Evolutionary conservation across 2,888 invertebrate genomes (phyloP).

Genomic region (Rhingia rostrata): DNA sequence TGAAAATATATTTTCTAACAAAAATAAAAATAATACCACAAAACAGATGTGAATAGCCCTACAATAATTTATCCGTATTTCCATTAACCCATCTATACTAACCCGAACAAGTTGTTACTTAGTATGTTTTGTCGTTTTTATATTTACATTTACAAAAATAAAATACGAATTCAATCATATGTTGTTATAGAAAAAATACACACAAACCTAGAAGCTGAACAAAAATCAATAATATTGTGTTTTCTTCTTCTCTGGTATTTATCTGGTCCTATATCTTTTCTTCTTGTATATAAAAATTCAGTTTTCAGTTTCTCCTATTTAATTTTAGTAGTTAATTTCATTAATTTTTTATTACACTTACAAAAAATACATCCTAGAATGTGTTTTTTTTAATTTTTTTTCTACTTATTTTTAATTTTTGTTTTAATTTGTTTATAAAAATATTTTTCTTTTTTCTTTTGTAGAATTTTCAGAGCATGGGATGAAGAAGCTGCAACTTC

Average conservation of each 20-base stretch:
- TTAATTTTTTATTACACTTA: constrained; percentile 9
- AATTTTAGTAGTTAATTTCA: constrained; percentile 15
- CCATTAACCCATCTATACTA: constrained; percentile 10
- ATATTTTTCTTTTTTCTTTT: constrained; percentile 60
- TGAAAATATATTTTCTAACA: neutral
- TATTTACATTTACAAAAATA: constrained; percentile 8
- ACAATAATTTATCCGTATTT: constrained; percentile 2
- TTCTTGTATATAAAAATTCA: constrained; percentile 45
- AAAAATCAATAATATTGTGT: constrained; percentile 30
- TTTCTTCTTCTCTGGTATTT: constrained; percentile 37
- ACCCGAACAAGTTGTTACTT: constrained; percentile 20
- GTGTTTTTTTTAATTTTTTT: constrained; percentile 5
- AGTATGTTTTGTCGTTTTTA: neutral
- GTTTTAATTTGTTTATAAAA: constrained; percentile 56
- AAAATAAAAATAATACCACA: neutral
- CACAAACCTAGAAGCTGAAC: constrained; percentile 17
- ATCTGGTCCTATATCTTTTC: constrained; percentile 1
- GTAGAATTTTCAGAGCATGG: constrained; percentile 50
- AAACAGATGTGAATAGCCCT: no score
- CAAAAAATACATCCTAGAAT: neutral
- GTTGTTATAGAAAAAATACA: constrained; percentile 12
- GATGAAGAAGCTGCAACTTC: constrained; percentile 75
- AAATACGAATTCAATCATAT: neutral
- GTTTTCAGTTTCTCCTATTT: constrained; percentile 1
- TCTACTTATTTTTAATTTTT: constrained; percentile 7